Conservation (phyloP, 2,113 vertebrate genomes). For the Lasiurus cinereus region DNA sequence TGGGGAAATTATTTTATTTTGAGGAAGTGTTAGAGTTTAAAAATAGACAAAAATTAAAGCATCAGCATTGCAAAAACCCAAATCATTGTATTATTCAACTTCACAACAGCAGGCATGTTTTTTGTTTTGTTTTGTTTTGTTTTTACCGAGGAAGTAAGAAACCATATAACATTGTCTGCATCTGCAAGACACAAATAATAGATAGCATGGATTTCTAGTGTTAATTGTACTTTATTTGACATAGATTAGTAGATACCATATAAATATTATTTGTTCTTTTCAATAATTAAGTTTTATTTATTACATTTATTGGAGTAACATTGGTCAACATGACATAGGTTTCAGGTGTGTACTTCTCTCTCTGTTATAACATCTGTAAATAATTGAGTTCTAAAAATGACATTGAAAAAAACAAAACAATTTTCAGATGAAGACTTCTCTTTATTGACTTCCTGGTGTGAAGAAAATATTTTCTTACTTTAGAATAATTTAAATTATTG, state of each 20-base stretch:
- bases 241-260: not conserved
- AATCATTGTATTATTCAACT: not conserved
- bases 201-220: not conserved
- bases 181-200: not conserved
- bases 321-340: too few relatives aligned
- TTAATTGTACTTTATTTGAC: not conserved
- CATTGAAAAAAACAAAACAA: not conserved
- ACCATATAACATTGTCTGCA: not conserved
- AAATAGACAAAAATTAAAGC: not conserved
- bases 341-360: too few relatives aligned
- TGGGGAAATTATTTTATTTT: not conserved
- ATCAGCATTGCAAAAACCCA: not conserved
- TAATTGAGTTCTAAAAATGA: not conserved
- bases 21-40: not conserved
- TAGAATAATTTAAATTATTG: not conserved
- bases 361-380: too few relatives aligned
- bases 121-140: not conserved
- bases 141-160: not conserved
- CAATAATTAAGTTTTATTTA: not conserved
- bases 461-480: constrained; percentile 2
- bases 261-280: not conserved
- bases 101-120: not conserved
- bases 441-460: not conserved
- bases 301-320: too few relatives aligned
- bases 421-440: not conserved